Evolutionary conservation across 2,888 invertebrate species (phyloP).

Genomic region (Cyrtodaria siliqua): DNA sequence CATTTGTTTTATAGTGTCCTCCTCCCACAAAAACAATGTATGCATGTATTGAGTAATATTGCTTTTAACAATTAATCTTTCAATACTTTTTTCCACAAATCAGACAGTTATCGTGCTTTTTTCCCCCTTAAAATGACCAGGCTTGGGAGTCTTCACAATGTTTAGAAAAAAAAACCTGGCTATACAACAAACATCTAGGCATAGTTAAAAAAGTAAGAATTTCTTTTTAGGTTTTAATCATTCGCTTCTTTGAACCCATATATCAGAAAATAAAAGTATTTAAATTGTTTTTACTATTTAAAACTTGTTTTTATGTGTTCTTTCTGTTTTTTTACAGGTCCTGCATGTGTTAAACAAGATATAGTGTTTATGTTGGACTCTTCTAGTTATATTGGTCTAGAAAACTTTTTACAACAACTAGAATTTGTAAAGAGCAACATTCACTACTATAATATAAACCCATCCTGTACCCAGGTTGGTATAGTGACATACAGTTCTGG

Average conservation of each 20-base stretch:
- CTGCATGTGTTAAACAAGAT: slow-evolving; percentile 70
- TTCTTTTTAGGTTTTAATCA: not conserved
- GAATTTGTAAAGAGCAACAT: slow-evolving; percentile 73
- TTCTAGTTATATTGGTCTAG: slow-evolving; percentile 70
- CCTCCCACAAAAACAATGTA: too few relatives aligned
- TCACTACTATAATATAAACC: slow-evolving; percentile 70
- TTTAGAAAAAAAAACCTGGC: too few relatives aligned
- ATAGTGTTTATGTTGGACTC: slow-evolving; percentile 76
- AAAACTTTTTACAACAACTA: slow-evolving; percentile 65
- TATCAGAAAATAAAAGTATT: not conserved
- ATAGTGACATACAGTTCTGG: slow-evolving; percentile 72
- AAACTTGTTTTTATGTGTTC: not conserved
- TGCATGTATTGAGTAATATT: too few relatives aligned
- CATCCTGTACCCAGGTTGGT: slow-evolving; percentile 67
- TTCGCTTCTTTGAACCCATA: not conserved
- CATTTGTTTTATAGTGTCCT: too few relatives aligned
- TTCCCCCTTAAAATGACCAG: too few relatives aligned
- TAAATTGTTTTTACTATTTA: not conserved
- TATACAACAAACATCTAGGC: too few relatives aligned
- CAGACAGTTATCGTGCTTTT: too few relatives aligned
- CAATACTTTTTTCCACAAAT: too few relatives aligned
- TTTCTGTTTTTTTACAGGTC: slow-evolving; percentile 23
- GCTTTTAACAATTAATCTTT: too few relatives aligned
- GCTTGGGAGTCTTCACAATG: too few relatives aligned
- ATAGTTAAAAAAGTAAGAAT: too few relatives aligned